These are phyloP conservation scores for Lates japonicus DNA, from an alignment of 2,797 vertebrate genomes.

Conservation along the genomic window DNA sequence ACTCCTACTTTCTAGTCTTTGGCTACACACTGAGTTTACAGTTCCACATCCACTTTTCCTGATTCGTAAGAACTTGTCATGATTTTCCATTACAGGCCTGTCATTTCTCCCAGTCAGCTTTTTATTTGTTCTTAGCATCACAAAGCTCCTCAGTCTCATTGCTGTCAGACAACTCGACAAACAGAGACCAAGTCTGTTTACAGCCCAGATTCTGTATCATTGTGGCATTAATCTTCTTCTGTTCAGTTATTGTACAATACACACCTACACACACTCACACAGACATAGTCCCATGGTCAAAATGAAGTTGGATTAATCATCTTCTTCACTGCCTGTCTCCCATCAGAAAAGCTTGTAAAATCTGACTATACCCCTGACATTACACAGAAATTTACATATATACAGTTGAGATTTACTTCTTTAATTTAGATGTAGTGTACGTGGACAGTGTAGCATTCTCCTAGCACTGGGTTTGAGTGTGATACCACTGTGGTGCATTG, in stretches of 20 bases:
- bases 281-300: not conserved
- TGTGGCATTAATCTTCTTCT: slow-evolving; percentile 54
- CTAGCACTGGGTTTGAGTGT: not conserved
- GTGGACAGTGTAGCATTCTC: not conserved
- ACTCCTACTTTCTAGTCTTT: not conserved
- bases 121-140: slow-evolving; percentile 48
- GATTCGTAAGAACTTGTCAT: slow-evolving; percentile 45
- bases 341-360: slow-evolving; percentile 18
- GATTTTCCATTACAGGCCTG: slow-evolving; percentile 57
- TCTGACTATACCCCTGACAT: not conserved
- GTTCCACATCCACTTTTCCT: slow-evolving; percentile 8
- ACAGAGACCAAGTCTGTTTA: slow-evolving; percentile 52
- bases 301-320: slow-evolving; percentile 32
- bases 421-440: slow-evolving; percentile 12
- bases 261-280: not conserved
- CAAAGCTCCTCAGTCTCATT: slow-evolving; percentile 52
- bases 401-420: slow-evolving; percentile 21
- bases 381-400: slow-evolving; percentile 1
- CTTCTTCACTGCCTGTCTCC: slow-evolving; percentile 18
- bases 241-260: slow-evolving; percentile 19
- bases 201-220: slow-evolving; percentile 41
- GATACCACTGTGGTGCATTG: not conserved
- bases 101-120: slow-evolving; percentile 36
- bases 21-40: slow-evolving; percentile 4
- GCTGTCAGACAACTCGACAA: slow-evolving; percentile 58